Evolutionary conservation across 1,140 invertebrate genomes (phyloP).

Genomic region (Aphaenogaster ashmeadi): DNA sequence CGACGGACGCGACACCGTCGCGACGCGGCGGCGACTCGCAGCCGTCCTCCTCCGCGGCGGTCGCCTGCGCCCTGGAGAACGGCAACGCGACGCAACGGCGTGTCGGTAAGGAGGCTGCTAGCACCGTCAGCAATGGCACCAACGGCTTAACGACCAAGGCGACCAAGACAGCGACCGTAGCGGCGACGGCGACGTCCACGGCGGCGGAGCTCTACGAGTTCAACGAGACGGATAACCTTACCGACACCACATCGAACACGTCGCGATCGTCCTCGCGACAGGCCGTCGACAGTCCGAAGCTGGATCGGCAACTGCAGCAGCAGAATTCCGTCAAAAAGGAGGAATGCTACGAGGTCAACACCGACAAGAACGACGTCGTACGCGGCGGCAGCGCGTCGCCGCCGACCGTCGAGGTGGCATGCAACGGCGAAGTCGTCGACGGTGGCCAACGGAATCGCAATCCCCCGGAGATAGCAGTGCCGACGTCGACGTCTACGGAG

Average conservation of each 20-base stretch:
- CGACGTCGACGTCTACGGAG: neutral
- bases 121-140: constrained; percentile 60
- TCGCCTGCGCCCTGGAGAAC: constrained; percentile 72
- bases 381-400: constrained; percentile 9
- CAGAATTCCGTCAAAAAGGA: constrained; percentile 74
- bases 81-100: constrained; percentile 64
- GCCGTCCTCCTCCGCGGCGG: constrained; percentile 81
- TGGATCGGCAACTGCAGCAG: constrained; percentile 71
- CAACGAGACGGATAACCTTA: constrained; percentile 80
- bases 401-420: neutral
- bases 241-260: constrained; percentile 77
- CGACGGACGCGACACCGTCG: constrained; percentile 75
- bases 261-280: constrained; percentile 77
- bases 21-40: constrained; percentile 70
- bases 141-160: constrained; percentile 33
- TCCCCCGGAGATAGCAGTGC: neutral
- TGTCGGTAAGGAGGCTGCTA: constrained; percentile 62
- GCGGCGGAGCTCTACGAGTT: constrained; percentile 80
- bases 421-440: constrained; percentile 5
- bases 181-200: constrained; percentile 71
- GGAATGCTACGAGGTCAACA: constrained; percentile 79
- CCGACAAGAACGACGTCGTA: constrained; percentile 69
- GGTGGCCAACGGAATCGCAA: constrained; percentile 21
- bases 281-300: constrained; percentile 44
- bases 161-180: constrained; percentile 56